Evolutionary conservation across 35 echinoderm and acorn worm species (phyloP), one percentile per base, ranked within the genome.

Genomic region (Heliocidaris tuberculata): DNA sequence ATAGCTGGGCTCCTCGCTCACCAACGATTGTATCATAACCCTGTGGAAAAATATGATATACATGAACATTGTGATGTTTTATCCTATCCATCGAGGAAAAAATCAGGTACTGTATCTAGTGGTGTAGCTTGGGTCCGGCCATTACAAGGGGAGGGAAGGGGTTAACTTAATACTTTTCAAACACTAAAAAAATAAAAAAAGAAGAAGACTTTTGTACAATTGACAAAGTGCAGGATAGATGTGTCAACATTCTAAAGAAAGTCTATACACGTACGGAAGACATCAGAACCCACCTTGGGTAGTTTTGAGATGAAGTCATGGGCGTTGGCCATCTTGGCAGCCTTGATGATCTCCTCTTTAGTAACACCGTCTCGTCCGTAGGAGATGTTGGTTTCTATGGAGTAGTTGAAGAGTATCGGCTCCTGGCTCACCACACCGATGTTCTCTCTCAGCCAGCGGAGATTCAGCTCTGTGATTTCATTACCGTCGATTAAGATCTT

Each of bases 371-470:
- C 49, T 50, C 98, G 95, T 31, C 98, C 98, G 85, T 99, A 99
- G 3, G 95, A 59, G 47, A 99, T 99, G 94, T 99, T 99, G 17
- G 96, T 95, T 30, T 95, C 94, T 48, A 99, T 97, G 86, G 95
- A 96, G 16, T 94, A 96, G 54, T 85, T 97, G 88, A 99, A 99
- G n/a, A 99, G 90, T 4, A 97, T 94, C 7, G 96, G 96, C 50
- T 99, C 98, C 92, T 99, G 98, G 85, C 98, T 99, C 47, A 99
- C 98, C 7, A 99, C 95, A 71, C 97, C 98, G 12, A 99, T 96
- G 85, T 96, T 94, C 35, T 96, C 95, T 27, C 97, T 92, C 85
- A 99, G 50, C 98, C 97, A 99, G n/a, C 90, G 92, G 17, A 99
- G 93, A 60, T 97, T 99, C n/a, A 99, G 60, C 50, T 96, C 97